phyloP scores from a whole-genome alignment of 2,888 invertebrate species.

The Anoplius nigerrimus region DNA sequence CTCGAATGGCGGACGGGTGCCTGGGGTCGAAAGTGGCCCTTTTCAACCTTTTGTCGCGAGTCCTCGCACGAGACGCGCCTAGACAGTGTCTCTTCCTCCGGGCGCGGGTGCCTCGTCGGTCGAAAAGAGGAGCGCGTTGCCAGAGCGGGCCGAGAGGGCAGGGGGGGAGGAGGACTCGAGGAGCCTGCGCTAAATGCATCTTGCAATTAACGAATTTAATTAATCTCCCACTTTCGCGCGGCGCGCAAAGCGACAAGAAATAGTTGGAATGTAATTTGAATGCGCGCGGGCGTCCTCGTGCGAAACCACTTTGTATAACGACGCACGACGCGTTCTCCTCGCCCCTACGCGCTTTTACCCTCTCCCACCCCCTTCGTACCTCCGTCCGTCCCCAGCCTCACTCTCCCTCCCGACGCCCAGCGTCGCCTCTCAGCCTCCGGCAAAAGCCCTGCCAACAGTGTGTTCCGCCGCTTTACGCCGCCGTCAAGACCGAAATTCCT shows the following conservation, averaged over 20 bases:
- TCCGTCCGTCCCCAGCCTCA: conserved; percentile 17
- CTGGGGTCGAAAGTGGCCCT: conserved; percentile 32
- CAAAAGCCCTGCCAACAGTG: no score
- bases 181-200: conserved; percentile 64
- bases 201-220: conserved; percentile 74
- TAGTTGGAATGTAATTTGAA: conserved; percentile 67
- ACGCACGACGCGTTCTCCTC: conserved; percentile 39
- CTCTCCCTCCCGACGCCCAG: conserved; percentile 23
- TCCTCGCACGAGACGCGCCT: no score
- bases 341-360: conserved; percentile 18
- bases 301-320: conserved; percentile 56
- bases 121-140: background rate
- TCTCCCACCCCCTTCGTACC: conserved; percentile 2
- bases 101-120: background rate
- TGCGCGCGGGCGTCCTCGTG: conserved; percentile 37
- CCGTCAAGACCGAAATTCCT: conserved; percentile 36
- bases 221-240: conserved; percentile 66
- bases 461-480: conserved; percentile 4
- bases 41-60: conserved; percentile 30
- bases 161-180: conserved; percentile 20
- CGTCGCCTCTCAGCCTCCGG: conserved; percentile 8
- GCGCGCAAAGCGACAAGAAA: conserved; percentile 62
- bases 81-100: no score
- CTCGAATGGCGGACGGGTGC: conserved; percentile 11
- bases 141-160: background rate